Percentiles rank a stretch among this genome's conserved stretches.
phyloP scores from a whole-genome alignment of 2,888 invertebrate genomes.

The Pantelozetes paolii region DNA sequence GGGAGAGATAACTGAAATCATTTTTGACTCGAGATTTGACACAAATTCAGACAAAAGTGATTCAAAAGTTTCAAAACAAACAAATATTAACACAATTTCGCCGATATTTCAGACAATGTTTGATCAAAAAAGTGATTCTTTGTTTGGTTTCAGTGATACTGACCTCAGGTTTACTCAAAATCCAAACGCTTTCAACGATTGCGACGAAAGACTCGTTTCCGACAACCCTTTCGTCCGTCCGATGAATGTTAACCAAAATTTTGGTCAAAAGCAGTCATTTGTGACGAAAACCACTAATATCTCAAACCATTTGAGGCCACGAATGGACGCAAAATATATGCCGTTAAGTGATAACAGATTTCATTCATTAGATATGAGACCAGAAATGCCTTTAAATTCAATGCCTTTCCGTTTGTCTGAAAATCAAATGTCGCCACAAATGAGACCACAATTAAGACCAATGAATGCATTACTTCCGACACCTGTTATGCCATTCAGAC shows the following conservation, averaged over 20 bases:
- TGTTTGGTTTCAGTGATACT: constrained; percentile 26
- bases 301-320: constrained; percentile 7
- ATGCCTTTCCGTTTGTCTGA: neutral
- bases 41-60: neutral
- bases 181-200: constrained; percentile 14
- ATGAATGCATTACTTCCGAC: constrained; percentile 30
- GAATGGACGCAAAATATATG: neutral
- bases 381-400: neutral
- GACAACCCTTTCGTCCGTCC: neutral
- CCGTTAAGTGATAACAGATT: constrained; percentile 1
- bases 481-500: neutral
- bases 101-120: neutral
- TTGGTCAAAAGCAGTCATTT: neutral
- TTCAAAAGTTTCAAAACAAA: neutral
- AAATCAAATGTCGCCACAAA: neutral
- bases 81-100: neutral
- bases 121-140: neutral
- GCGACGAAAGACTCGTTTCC: constrained; percentile 4
- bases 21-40: neutral
- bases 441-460: neutral
- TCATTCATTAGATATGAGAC: neutral
- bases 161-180: neutral
- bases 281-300: no score
- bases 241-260: neutral
- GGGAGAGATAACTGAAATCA: constrained; percentile 15